A percentile compares a stretch with the other conserved stretches of the same genome.
Evolutionary conservation across 2,113 vertebrate genomes (phyloP).

Genomic region (Xiphophorus couchianus): DNA sequence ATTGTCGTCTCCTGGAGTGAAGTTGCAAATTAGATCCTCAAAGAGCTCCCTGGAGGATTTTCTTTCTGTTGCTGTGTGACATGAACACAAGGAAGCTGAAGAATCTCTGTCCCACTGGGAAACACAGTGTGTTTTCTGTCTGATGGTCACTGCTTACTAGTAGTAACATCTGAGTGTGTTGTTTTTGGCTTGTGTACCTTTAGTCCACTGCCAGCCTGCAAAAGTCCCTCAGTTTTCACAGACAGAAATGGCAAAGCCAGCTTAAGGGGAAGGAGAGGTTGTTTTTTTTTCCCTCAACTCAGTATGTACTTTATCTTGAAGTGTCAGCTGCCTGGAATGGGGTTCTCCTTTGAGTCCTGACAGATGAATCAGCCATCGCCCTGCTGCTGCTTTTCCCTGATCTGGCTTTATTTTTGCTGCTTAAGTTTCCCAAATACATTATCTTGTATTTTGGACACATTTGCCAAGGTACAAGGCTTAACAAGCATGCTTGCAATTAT

Average conservation of each 20-base stretch:
- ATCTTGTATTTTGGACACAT: slow-evolving; percentile 18
- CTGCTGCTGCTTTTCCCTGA: slow-evolving; percentile 16
- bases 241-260: slow-evolving; percentile 51
- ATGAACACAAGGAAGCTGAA: slow-evolving; percentile 1
- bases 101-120: slow-evolving; percentile 9
- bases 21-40: slow-evolving; percentile 32
- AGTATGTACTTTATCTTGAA: slow-evolving; percentile 53
- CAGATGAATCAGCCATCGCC: slow-evolving; percentile 54
- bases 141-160: slow-evolving; percentile 6
- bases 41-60: slow-evolving; percentile 23
- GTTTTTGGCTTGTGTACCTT: slow-evolving; percentile 23
- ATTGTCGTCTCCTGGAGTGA: background rate
- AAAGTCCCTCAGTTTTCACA: slow-evolving; percentile 14
- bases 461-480: slow-evolving; percentile 26
- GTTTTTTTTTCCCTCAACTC: slow-evolving; percentile 45
- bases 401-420: slow-evolving; percentile 45
- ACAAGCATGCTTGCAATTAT: slow-evolving; percentile 27
- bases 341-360: slow-evolving; percentile 60
- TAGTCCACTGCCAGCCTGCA: slow-evolving; percentile 20
- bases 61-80: slow-evolving; percentile 22
- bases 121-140: slow-evolving; percentile 8
- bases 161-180: slow-evolving; percentile 25
- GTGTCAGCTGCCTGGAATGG: slow-evolving; percentile 62
- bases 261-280: slow-evolving; percentile 47
- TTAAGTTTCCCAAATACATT: slow-evolving; percentile 38